Conservation (phyloP, 1,140 invertebrate genomes). For the Scylla paramamosain region DNA sequence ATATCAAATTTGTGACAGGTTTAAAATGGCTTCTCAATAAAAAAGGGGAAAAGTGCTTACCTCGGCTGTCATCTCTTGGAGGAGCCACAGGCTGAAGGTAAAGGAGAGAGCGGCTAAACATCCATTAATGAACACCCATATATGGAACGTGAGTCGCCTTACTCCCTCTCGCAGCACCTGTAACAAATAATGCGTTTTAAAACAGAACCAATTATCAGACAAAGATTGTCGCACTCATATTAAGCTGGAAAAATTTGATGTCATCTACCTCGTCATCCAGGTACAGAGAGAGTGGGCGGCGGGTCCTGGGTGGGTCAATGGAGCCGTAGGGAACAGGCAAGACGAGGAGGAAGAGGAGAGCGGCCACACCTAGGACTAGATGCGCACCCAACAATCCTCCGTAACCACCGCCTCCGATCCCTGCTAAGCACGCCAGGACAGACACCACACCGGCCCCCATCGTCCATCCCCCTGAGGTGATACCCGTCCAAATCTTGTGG, state of each 20-base stretch:
- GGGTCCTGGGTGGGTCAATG: conserved; percentile 68
- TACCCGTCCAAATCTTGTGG: conserved; percentile 53
- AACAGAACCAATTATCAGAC: no score
- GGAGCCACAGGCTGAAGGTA: conserved; percentile 67
- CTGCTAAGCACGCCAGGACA: conserved; percentile 43
- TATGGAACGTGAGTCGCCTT: conserved; percentile 62
- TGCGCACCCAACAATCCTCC: conserved; percentile 47
- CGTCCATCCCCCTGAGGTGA: conserved; percentile 64
- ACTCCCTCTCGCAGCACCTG: conserved; percentile 68
- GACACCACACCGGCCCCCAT: conserved; percentile 44
- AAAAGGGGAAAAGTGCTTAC: neutral
- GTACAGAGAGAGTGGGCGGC: conserved; percentile 65
- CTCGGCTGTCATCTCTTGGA: conserved; percentile 57
- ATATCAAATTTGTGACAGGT: no score
- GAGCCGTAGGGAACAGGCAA: conserved; percentile 65
- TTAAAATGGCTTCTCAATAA: no score
- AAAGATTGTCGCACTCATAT: neutral
- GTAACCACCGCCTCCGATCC: conserved; percentile 45
- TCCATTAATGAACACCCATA: conserved; percentile 58
- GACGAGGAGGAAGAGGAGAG: conserved; percentile 38
- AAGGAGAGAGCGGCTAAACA: conserved; percentile 38
- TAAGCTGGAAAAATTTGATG: neutral
- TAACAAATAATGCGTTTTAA: neutral
- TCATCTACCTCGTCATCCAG: conserved; percentile 60
- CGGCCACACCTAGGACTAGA: conserved; percentile 34